phyloP scores from a whole-genome alignment of 1,140 invertebrate genomes.

The Paracyclopina nana region DNA sequence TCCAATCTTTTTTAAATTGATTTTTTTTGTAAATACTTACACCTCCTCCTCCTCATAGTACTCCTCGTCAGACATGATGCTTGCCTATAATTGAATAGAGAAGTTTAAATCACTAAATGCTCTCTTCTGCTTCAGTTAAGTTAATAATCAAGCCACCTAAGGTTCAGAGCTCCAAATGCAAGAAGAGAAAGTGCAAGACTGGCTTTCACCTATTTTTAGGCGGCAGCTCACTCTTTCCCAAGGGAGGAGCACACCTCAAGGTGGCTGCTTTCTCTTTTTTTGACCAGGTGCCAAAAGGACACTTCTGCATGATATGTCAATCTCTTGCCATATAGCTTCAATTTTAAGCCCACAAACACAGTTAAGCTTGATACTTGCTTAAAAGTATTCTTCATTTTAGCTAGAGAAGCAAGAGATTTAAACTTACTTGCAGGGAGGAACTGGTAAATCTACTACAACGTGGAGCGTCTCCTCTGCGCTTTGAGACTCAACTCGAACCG shows the following conservation, averaged over 20 bases:
- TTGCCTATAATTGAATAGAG: neutral
- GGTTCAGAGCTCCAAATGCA: no score
- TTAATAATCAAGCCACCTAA: neutral
- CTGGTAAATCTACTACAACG: no score
- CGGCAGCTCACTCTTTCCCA: neutral
- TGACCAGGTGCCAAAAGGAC: no score
- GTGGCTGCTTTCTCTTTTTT: neutral
- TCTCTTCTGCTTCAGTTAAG: neutral
- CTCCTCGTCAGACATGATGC: constrained; percentile 17
- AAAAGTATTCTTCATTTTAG: no score
- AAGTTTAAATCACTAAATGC: neutral
- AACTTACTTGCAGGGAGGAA: no score
- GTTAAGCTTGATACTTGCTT: no score
- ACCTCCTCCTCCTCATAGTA: constrained; percentile 18
- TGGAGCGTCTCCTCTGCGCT: no score
- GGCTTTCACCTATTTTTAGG: neutral
- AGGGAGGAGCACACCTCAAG: neutral
- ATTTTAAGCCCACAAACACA: no score
- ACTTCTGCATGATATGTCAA: no score
- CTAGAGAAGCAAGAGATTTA: no score
- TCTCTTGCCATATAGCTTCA: no score
- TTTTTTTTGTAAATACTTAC: constrained; percentile 11
- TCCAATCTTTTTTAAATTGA: neutral
- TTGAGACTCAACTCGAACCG: no score
- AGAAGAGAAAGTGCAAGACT: neutral